A percentile compares a stretch with the other conserved stretches of the same genome.
Evolutionary conservation across 2,113 vertebrate species (phyloP).

Genomic region (Macroglossus sobrinus): DNA sequence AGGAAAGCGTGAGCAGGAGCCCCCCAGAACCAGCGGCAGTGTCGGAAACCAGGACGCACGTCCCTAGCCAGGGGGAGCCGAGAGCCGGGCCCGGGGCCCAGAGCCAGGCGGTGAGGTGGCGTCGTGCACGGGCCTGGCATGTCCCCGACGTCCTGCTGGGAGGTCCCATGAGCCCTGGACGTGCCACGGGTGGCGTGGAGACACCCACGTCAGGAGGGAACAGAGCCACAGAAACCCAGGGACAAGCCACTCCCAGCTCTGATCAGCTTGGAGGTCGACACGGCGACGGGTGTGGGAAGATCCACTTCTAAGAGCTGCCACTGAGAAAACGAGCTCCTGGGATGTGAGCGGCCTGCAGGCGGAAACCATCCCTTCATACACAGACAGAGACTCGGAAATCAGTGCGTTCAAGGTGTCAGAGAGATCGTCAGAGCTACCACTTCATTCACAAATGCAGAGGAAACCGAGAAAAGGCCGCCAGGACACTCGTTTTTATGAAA

Average conservation of each 20-base stretch:
- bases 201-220: accelerated
- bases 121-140: accelerated
- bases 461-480: background rate
- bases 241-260: accelerated
- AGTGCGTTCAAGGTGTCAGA: background rate
- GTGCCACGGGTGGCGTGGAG: background rate
- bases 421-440: background rate
- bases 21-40: accelerated
- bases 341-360: background rate
- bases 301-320: background rate
- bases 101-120: accelerated
- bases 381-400: background rate
- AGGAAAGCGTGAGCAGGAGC: too few relatives aligned
- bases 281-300: accelerated
- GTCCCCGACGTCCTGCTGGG: accelerated
- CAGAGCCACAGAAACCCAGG: too few relatives aligned
- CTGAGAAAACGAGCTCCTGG: background rate
- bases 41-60: accelerated
- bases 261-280: background rate
- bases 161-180: accelerated
- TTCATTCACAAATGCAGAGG: background rate
- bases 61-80: accelerated
- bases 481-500: background rate
- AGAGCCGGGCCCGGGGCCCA: accelerated
- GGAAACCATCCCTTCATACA: background rate